Percentiles rank a stretch among this genome's conserved stretches.
Conservation (phyloP, 2,113 vertebrate species). For the Progne subis region DNA sequence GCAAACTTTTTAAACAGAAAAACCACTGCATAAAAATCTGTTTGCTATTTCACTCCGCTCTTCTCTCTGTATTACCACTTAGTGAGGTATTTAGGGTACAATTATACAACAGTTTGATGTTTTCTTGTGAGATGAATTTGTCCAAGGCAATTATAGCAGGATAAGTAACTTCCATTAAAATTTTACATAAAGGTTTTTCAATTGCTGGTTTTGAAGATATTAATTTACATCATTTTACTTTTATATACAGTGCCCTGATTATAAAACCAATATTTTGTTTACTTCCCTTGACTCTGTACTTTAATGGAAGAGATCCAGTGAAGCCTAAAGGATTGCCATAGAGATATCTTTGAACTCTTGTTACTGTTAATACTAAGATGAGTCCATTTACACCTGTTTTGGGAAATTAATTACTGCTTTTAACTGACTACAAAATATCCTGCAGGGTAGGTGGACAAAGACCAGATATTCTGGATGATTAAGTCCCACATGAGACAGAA, state of each 20-base stretch:
- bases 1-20: constrained; percentile 44
- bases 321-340: not conserved
- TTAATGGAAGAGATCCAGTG: not conserved
- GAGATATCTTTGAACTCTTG: not conserved
- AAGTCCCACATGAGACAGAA: not conserved
- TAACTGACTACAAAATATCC: constrained; percentile 12
- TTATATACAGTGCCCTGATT: not conserved
- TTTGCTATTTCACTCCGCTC: constrained; percentile 53
- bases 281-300: not conserved
- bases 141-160: constrained; percentile 31
- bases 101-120: constrained; percentile 58
- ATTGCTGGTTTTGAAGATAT: constrained; percentile 8
- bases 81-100: constrained; percentile 58
- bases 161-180: constrained; percentile 37
- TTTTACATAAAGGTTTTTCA: constrained; percentile 29
- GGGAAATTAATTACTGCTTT: constrained; percentile 26
- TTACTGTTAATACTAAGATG: not conserved
- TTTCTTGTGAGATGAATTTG: constrained; percentile 43
- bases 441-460: not conserved
- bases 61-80: constrained; percentile 53
- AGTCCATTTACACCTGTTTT: not conserved
- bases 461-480: not conserved
- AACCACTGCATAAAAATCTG: constrained; percentile 33
- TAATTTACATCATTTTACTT: constrained; percentile 24
- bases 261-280: not conserved